Base-by-base conservation (phyloP, 2,797 vertebrate species). In the Diceros bicornis region DNA sequence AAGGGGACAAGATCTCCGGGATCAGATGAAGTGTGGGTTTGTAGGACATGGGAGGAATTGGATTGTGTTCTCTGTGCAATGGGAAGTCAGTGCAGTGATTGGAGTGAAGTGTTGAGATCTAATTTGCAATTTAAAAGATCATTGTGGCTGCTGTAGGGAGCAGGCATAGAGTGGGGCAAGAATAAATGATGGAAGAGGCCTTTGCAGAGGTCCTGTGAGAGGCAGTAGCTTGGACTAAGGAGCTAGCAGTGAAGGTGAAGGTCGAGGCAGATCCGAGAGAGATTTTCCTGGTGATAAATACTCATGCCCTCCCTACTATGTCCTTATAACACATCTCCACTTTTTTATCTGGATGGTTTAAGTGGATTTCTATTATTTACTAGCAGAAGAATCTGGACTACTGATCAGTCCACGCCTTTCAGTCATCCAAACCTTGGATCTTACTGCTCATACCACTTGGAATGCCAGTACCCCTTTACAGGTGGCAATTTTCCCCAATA, bases 331-430 rank as follows among this genome's bases (percentile, higher is more conserved):
- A 86, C 71, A 66, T 27, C 16, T 27, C 21, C 16, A 13, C 47
- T 10, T 41, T 74, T 78, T 44, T 20, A 69, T 62, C 44, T 55
- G 59, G 21, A 64, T 91, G 64, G 27, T 41, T 66, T 37, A 79
- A 52, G 29, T 68, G 34, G 29, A 88, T 82, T 90, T 78, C 62
- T 78, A 69, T 44, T 90, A 78, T 83, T 68, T 77, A 87, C 55
- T 52, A 18, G 21, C 61, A 32, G 27, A 87, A 69, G 4, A 77
- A 88, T 78, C n/a, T 61, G 64, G 41, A 78, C 23, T 83, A 83
- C 4, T 61, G 37, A 87, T 44, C 29, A 52, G 20, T 20, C 44
- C 59, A 55, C 29, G 20, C 11, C 55, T n/a, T 66, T 37, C 41
- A n/a, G 59, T 44, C 50, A 66, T 6, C 25, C 2, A 18, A 21